Evolutionary conservation across 2,797 vertebrate genomes (phyloP).

Genomic region (Sebastes diploproa): DNA sequence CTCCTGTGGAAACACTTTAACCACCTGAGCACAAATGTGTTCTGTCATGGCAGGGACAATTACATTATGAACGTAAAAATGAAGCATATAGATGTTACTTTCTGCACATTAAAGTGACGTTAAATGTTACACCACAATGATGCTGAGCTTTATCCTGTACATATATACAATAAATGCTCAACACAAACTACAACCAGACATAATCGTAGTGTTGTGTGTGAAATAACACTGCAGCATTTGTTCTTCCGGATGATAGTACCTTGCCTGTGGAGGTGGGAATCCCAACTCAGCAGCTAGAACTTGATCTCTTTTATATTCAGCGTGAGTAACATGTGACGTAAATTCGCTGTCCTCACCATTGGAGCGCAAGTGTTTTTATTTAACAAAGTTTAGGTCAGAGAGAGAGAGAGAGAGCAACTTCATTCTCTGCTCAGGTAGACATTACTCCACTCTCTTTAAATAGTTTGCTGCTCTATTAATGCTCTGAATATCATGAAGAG

Average conservation of each 20-base stretch:
- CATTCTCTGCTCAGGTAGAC: no score
- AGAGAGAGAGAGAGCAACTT: no score
- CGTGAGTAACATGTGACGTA: neutral
- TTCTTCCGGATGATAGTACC: neutral
- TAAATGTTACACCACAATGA: neutral
- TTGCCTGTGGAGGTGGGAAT: neutral
- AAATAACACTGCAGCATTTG: neutral
- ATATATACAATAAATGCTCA: neutral
- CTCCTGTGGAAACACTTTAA: neutral
- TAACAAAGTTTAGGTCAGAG: neutral
- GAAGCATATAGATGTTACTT: neutral
- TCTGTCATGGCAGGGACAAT: neutral
- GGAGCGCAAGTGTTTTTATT: neutral
- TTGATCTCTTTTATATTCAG: conserved; percentile 17
- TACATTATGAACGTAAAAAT: neutral
- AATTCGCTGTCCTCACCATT: neutral
- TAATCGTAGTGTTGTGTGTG: neutral
- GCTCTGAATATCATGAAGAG: no score
- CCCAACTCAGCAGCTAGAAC: neutral
- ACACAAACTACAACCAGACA: neutral
- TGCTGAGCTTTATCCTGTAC: neutral
- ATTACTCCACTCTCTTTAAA: no score
- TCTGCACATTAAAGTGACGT: no score
- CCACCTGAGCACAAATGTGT: neutral
- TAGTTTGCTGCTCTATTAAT: no score